These are phyloP conservation scores for Pogonognathellus flavescens DNA, from an alignment of 1,140 invertebrate species.

Conservation along the genomic window DNA sequence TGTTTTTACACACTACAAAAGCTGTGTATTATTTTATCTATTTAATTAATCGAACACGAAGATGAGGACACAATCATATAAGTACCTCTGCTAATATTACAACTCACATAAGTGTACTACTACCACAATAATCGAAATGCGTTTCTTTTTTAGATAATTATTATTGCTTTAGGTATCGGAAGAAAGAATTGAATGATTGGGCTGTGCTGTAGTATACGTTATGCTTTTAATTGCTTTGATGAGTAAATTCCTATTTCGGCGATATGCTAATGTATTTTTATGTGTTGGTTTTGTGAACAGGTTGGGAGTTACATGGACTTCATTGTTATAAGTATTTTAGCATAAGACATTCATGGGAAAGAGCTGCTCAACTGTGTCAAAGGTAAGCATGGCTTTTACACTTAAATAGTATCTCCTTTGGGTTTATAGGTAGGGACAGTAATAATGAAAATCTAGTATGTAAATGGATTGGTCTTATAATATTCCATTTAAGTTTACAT, in stretches of 20 bases:
- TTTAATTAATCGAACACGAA: background rate
- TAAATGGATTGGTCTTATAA: no score
- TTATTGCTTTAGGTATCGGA: background rate
- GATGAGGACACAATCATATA: background rate
- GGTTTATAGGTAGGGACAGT: no score
- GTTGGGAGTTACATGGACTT: slow-evolving; percentile 91
- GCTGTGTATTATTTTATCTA: background rate
- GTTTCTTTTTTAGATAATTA: background rate
- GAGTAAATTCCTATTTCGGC: no score
- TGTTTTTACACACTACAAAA: background rate
- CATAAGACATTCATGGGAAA: slow-evolving; percentile 95
- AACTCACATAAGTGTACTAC: background rate
- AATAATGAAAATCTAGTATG: no score
- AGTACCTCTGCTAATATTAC: background rate
- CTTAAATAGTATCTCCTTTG: no score
- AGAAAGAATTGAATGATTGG: no score
- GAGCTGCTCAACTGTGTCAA: slow-evolving; percentile 92
- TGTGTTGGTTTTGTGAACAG: slow-evolving; percentile 72
- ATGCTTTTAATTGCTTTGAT: no score
- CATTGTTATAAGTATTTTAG: slow-evolving; percentile 97
- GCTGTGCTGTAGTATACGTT: no score
- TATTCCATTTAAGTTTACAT: no score
- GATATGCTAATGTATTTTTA: background rate
- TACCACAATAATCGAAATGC: background rate
- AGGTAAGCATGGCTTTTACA: slow-evolving; percentile 76